Evolutionary conservation across 2,113 vertebrate species (phyloP).

Genomic region (Psilopsiagon aurifrons): DNA sequence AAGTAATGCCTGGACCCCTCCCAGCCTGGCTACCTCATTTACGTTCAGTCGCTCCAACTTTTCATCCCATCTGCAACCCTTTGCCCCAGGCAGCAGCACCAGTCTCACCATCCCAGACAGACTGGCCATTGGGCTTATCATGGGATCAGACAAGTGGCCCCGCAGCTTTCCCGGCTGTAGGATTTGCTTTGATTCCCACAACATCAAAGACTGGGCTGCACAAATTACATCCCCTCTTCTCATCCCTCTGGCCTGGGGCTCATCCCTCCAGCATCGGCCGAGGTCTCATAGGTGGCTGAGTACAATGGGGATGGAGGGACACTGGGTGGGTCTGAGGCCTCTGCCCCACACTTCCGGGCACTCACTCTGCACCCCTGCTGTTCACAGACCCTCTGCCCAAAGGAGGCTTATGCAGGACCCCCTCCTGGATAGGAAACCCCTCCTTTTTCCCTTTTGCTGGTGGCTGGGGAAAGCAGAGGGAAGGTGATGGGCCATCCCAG

Average conservation of each 20-base stretch:
- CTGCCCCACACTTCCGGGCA: not conserved
- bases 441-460: not conserved
- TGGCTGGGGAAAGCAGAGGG: not conserved
- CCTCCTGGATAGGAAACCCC: not conserved
- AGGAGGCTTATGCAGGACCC: not conserved
- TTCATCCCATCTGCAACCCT: slow-evolving; percentile 1
- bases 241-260: not conserved
- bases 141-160: not conserved
- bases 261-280: not conserved
- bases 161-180: not conserved
- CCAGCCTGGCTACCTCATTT: slow-evolving; percentile 15
- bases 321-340: not conserved
- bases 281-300: not conserved
- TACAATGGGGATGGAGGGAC: not conserved
- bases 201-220: slow-evolving; percentile 1
- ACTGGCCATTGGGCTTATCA: not conserved
- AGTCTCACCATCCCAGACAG: not conserved
- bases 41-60: not conserved
- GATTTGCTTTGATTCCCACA: slow-evolving; percentile 22
- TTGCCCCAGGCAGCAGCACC: not conserved
- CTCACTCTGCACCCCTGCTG: not conserved
- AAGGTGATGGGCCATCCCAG: not conserved
- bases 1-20: not conserved
- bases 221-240: slow-evolving; percentile 1
- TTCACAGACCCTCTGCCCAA: not conserved